Evolutionary conservation across 2,797 vertebrate genomes (phyloP).

Genomic region (Enteromius anoplus): DNA sequence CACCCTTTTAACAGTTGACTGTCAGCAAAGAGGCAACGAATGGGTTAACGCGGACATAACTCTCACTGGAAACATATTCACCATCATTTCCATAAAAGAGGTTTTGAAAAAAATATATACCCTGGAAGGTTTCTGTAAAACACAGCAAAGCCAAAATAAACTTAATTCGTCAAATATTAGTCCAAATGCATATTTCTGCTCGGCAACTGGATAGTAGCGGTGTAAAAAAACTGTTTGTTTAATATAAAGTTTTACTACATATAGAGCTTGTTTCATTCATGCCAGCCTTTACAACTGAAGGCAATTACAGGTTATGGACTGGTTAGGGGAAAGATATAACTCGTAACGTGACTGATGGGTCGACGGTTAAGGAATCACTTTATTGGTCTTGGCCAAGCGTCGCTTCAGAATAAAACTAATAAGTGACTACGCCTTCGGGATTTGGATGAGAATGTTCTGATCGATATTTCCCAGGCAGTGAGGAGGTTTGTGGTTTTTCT

Average conservation of each 20-base stretch:
- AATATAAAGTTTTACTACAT: conserved; percentile 38
- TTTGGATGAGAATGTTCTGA: conserved; percentile 53
- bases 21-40: conserved; percentile 4
- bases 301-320: conserved; percentile 39
- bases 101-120: conserved; percentile 41
- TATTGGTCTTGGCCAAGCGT: conserved; percentile 54
- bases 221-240: conserved; percentile 23
- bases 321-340: conserved; percentile 37
- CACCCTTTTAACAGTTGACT: neutral
- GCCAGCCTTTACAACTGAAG: conserved; percentile 41
- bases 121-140: conserved; percentile 48
- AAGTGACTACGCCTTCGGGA: conserved; percentile 45
- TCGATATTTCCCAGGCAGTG: conserved; percentile 61
- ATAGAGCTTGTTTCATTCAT: conserved; percentile 12
- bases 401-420: conserved; percentile 53
- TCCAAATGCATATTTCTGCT: conserved; percentile 52
- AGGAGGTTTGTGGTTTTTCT: conserved; percentile 59
- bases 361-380: conserved; percentile 52
- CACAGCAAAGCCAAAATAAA: conserved; percentile 52
- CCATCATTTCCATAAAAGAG: conserved; percentile 36
- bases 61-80: conserved; percentile 34
- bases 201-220: conserved; percentile 44
- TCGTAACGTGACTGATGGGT: conserved; percentile 46
- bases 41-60: conserved; percentile 33
- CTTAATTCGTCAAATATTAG: conserved; percentile 52